A percentile compares a stretch with the other conserved stretches of the same genome.
These are phyloP conservation scores for Trematocara marginatum DNA, from an alignment of 2,113 vertebrate genomes.

Conservation along the genomic window DNA sequence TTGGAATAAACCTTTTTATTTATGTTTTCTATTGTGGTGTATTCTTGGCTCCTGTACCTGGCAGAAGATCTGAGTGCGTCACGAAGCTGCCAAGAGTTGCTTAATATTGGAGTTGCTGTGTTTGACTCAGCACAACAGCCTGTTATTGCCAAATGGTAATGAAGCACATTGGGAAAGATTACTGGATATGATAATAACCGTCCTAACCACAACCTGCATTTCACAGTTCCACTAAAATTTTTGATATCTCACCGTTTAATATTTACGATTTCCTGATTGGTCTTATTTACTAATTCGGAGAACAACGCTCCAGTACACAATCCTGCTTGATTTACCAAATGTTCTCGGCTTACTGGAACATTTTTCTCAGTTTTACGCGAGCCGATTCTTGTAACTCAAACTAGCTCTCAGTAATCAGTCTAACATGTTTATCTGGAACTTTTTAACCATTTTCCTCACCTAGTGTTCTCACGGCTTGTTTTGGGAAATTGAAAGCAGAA, in stretches of 20 bases:
- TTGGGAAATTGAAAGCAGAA: constrained; percentile 64
- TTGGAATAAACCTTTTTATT: not conserved
- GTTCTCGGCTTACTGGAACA: not conserved
- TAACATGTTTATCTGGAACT: constrained; percentile 30
- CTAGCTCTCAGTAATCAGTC: not conserved
- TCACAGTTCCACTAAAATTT: not conserved
- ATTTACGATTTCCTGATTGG: not conserved
- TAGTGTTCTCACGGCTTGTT: constrained; percentile 54
- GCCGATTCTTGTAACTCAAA: not conserved
- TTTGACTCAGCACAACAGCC: constrained; percentile 17
- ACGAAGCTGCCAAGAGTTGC: not conserved
- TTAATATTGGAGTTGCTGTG: constrained; percentile 39
- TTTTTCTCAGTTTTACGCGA: not conserved
- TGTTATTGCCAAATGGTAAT: not conserved
- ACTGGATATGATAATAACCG: not conserved
- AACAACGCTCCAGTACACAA: not conserved
- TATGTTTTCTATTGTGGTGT: not conserved
- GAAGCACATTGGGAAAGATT: constrained; percentile 9
- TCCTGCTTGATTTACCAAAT: not conserved
- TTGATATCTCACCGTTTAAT: fast-evolving
- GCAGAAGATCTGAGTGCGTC: not conserved
- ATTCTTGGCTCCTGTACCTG: not conserved
- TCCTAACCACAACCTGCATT: not conserved
- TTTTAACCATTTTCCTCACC: not conserved
- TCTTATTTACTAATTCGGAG: not conserved